Evolutionary conservation across 2,888 invertebrate genomes (phyloP).

Genomic region (Cephus spinipes): DNA sequence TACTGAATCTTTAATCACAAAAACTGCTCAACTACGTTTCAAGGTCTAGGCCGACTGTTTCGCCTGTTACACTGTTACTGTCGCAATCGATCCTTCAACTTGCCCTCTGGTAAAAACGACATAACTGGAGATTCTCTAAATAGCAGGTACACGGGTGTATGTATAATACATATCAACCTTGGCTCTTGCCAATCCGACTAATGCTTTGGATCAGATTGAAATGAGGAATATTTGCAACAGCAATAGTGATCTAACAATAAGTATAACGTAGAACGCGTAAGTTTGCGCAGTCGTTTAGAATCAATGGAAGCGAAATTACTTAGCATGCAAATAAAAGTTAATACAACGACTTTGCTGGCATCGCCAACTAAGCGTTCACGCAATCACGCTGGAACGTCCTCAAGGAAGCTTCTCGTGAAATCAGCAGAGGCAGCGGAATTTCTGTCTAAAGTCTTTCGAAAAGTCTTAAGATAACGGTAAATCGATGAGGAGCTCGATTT

Average conservation of each 20-base stretch:
- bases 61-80: neutral
- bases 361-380: neutral
- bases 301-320: neutral
- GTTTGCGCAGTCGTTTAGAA: too few species aligned
- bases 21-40: neutral
- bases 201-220: neutral
- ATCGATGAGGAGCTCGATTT: neutral
- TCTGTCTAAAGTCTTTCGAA: neutral
- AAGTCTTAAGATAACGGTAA: neutral
- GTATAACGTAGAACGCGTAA: neutral
- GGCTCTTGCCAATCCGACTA: too few species aligned
- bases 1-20: neutral
- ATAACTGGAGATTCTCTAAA: neutral
- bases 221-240: neutral
- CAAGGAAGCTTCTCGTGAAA: neutral
- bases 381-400: neutral
- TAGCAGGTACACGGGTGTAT: neutral
- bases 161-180: too few species aligned
- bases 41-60: neutral
- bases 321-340: neutral
- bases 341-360: neutral
- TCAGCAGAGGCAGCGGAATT: neutral
- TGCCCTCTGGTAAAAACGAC: neutral
- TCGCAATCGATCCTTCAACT: slow-evolving; percentile 3
- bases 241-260: neutral